A percentile compares a stretch with the other conserved stretches of the same genome.
Evolutionary conservation across 1,140 invertebrate species (phyloP).

Genomic region (Phocides pigmalion): DNA sequence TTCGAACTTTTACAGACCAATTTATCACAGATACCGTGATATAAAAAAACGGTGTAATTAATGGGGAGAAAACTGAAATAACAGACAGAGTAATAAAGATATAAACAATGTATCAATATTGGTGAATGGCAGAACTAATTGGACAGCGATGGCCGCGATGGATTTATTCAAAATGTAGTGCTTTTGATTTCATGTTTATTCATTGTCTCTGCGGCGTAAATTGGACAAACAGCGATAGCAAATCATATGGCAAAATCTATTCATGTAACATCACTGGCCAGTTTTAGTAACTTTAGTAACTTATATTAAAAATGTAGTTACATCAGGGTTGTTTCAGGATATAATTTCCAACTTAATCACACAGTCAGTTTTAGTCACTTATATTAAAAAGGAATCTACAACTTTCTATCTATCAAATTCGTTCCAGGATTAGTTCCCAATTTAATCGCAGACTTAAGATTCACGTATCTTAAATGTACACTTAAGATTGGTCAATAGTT

Average conservation of each 20-base stretch:
- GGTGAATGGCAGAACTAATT: slow-evolving; percentile 14
- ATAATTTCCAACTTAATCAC: too few relatives aligned
- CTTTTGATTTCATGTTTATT: slow-evolving; percentile 31
- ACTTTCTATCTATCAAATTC: too few relatives aligned
- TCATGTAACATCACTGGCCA: background rate
- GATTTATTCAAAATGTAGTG: slow-evolving; percentile 17
- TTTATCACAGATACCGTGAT: too few relatives aligned
- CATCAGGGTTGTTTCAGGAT: too few relatives aligned
- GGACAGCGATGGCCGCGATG: slow-evolving; percentile 9
- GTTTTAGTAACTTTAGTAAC: background rate
- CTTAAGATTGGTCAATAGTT: too few relatives aligned
- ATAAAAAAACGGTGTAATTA: background rate
- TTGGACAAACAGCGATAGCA: slow-evolving; percentile 18
- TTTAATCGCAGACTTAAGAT: too few relatives aligned
- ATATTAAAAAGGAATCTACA: too few relatives aligned
- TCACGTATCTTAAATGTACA: too few relatives aligned
- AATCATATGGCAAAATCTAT: slow-evolving; percentile 2
- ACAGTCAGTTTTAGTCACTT: too few relatives aligned
- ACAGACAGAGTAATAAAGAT: slow-evolving; percentile 4
- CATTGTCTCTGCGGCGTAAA: slow-evolving; percentile 18
- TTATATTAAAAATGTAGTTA: background rate
- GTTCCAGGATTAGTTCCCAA: too few relatives aligned
- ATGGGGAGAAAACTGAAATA: slow-evolving; percentile 5
- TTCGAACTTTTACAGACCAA: too few relatives aligned
- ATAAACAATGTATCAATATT: slow-evolving; percentile 16